Base-by-base conservation (phyloP, 2,113 vertebrate species). In the Tautogolabrus adspersus region DNA sequence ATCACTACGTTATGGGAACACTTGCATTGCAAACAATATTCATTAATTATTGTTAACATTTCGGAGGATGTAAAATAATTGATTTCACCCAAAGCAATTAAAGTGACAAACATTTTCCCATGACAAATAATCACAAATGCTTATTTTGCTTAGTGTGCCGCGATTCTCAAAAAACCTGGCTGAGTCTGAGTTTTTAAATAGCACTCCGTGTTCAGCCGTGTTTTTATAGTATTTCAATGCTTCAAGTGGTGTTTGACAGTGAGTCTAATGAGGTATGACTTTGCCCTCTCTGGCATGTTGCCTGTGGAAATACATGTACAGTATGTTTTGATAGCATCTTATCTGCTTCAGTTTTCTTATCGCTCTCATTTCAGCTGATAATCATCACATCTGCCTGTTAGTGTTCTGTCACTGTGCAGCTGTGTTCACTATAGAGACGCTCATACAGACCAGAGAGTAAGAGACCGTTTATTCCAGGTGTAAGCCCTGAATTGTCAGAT, bases 251-350 rank as follows among this genome's bases (percentile, higher is more conserved):
- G 18, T 84, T 80, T 85, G 84, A 82, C 83, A 81, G 72, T 8
- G 72, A 40, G 63, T 75, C 66, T 86, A 66, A 81, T 83, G 67
- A 87, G 83, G 19, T 64, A 18, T 66, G 75, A 71, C 69, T 87
- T 30, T 60, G 34, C 64, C 78, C 85, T 70, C 63, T 47, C 69
- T 72, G 81, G 61, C 76, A 84, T 71, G 58, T 55, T 82, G 73
- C 84, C 81, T 81, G 59, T 67, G 78, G 71, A 83, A 86, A 74
- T 68, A 51, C 74, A 62, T 56, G 37, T 68, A 68, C 86, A 63
- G 66, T 75, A 67, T 78, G 75, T 72, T 79, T 62, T 23, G 79
- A 89, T 87, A 84, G 64, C 64, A 86, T 88, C 72, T 80, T 85
- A 89, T 91, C 84, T 42, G 46, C 9, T 44, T 77, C 55, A 19